Percentiles rank a stretch among this genome's conserved stretches.
phyloP scores from a whole-genome alignment of 2,888 invertebrate species.

The Stenotaenia linearis region DNA sequence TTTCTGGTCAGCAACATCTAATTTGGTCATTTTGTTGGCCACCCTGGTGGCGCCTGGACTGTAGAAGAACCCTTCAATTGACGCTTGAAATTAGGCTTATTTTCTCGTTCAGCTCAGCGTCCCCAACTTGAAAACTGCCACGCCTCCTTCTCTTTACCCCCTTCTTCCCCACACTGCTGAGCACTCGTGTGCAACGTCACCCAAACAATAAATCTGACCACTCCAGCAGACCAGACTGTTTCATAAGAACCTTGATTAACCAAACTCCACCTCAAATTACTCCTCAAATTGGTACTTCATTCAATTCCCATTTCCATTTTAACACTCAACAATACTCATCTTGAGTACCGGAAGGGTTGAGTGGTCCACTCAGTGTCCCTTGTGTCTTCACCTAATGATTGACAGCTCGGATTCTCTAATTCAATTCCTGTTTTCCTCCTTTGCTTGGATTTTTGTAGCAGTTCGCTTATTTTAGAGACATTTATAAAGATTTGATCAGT shows the following conservation, averaged over 20 bases:
- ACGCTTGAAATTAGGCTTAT: constrained; percentile 24
- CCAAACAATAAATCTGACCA: background rate
- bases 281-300: background rate
- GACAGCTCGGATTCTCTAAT: background rate
- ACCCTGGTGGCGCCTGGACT: constrained; percentile 11
- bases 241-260: background rate
- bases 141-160: constrained; percentile 10
- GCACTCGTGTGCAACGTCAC: constrained; percentile 10
- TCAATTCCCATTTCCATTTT: background rate
- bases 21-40: constrained; percentile 20
- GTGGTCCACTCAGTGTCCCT: background rate
- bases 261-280: background rate
- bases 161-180: background rate
- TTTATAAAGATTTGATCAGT: background rate
- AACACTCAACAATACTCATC: background rate
- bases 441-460: background rate
- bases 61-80: constrained; percentile 19
- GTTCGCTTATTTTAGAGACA: background rate
- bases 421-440: background rate
- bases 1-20: constrained; percentile 12
- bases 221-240: background rate
- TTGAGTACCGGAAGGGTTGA: constrained; percentile 15
- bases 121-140: constrained; percentile 19
- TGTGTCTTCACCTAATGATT: background rate
- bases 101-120: constrained; percentile 26